These are phyloP conservation scores for Ateles fusciceps DNA, from an alignment of 2,797 vertebrate genomes.

Conservation along the genomic window DNA sequence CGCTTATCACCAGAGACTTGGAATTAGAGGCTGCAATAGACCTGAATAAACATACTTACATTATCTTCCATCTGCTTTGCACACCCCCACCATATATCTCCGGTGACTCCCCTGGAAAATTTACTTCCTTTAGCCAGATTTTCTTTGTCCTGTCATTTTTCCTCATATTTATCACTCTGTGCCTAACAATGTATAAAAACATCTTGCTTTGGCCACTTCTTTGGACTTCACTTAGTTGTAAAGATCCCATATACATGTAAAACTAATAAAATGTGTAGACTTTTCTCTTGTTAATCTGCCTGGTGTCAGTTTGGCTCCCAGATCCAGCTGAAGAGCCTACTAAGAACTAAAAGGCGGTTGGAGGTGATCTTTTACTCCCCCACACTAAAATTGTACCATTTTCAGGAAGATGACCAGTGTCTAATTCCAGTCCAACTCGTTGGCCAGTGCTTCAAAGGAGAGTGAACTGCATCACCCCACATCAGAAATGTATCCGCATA, in stretches of 20 bases:
- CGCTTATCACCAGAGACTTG: neutral
- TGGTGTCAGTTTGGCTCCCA: neutral
- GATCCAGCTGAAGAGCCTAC: neutral
- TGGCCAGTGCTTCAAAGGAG: neutral
- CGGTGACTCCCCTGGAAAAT: neutral
- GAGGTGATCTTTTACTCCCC: neutral
- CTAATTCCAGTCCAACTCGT: neutral
- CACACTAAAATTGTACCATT: neutral
- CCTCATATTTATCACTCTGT: neutral
- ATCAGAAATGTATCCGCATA: neutral
- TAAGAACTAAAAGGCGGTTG: neutral
- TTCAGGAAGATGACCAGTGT: neutral
- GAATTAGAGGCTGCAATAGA: neutral
- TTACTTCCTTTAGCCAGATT: neutral
- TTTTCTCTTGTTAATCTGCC: neutral
- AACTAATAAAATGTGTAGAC: neutral
- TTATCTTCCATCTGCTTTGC: neutral
- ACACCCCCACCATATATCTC: neutral
- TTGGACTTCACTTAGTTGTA: neutral
- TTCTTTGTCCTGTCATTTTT: neutral
- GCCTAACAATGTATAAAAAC: neutral
- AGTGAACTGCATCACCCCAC: neutral
- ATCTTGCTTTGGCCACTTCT: neutral
- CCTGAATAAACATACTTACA: neutral
- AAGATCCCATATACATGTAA: neutral